These are phyloP conservation scores for Entomobrya multifasciata DNA, from an alignment of 2,888 invertebrate species.

Conservation along the genomic window DNA sequence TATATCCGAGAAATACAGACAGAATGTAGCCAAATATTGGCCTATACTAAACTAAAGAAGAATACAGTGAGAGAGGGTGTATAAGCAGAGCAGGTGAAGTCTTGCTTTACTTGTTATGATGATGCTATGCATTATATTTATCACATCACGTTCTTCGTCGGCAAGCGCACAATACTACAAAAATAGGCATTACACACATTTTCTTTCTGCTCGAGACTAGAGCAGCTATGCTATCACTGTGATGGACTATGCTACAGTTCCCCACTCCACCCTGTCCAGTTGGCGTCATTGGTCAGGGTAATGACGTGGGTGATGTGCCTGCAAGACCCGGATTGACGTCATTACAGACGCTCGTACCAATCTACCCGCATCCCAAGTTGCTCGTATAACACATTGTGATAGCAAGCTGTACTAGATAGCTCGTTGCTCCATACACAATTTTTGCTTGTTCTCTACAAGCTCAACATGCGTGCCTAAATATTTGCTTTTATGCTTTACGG, in stretches of 20 bases:
- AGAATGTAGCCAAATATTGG: too few relatives aligned
- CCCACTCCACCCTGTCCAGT: constrained; percentile 75
- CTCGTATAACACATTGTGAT: constrained; percentile 42
- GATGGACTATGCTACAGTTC: constrained; percentile 29
- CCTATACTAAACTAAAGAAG: too few relatives aligned
- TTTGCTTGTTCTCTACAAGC: neutral
- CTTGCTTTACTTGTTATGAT: too few relatives aligned
- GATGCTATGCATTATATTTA: too few relatives aligned
- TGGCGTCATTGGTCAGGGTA: constrained; percentile 77
- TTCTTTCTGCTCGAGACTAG: constrained; percentile 31
- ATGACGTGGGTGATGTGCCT: constrained; percentile 77
- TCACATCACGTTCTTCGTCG: too few relatives aligned
- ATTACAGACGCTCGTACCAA: constrained; percentile 75
- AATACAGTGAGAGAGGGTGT: constrained; percentile 6
- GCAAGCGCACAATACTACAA: neutral
- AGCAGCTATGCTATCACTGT: neutral
- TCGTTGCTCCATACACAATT: neutral
- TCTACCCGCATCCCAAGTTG: constrained; percentile 72
- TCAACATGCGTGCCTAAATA: constrained; percentile 12
- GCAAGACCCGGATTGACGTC: constrained; percentile 79
- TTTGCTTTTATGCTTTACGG: constrained; percentile 33
- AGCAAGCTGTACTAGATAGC: too few relatives aligned
- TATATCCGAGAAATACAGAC: neutral
- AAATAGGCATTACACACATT: constrained; percentile 10
- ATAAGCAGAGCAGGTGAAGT: neutral